phyloP scores from a whole-genome alignment of 2,888 invertebrate species.

The Marronus borbonicus region DNA sequence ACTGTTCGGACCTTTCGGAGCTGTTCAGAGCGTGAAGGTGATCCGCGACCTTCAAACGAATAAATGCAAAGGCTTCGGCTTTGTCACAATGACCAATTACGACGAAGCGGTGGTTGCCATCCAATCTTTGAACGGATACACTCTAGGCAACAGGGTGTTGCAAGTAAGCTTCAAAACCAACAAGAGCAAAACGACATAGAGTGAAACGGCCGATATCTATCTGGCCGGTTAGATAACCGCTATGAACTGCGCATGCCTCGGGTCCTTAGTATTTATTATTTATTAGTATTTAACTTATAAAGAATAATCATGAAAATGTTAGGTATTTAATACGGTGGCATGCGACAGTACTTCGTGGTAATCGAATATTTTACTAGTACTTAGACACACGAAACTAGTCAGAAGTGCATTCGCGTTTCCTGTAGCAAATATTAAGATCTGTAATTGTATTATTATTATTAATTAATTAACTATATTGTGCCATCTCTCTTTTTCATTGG shows the following conservation, averaged over 20 bases:
- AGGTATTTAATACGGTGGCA: constrained; percentile 56
- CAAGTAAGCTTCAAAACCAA: constrained; percentile 98
- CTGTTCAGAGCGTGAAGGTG: constrained; percentile 97
- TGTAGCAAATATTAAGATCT: constrained; percentile 64
- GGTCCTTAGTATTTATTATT: constrained; percentile 55
- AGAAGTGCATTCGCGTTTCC: constrained; percentile 70
- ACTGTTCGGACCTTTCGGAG: constrained; percentile 97
- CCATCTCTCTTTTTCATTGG: constrained; percentile 56
- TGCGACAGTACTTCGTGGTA: constrained; percentile 55
- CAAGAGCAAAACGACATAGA: constrained; percentile 83
- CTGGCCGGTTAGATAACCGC: constrained; percentile 51
- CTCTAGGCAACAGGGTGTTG: constrained; percentile 93
- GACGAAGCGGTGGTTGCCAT: constrained; percentile 97
- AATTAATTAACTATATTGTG: constrained; percentile 52
- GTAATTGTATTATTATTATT: constrained; percentile 54
- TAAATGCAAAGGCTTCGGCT: constrained; percentile 98
- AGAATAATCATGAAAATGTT: constrained; percentile 31
- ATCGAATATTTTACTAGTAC: constrained; percentile 59
- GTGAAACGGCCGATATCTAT: constrained; percentile 60
- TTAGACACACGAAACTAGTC: constrained; percentile 71
- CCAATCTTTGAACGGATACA: constrained; percentile 96
- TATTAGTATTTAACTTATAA: constrained; percentile 54
- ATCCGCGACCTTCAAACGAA: constrained; percentile 95
- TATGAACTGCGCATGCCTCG: constrained; percentile 57
- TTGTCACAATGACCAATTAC: constrained; percentile 98